Evolutionary conservation across 2,113 vertebrate species (phyloP).

Genomic region (Xyliphius kryptos): DNA sequence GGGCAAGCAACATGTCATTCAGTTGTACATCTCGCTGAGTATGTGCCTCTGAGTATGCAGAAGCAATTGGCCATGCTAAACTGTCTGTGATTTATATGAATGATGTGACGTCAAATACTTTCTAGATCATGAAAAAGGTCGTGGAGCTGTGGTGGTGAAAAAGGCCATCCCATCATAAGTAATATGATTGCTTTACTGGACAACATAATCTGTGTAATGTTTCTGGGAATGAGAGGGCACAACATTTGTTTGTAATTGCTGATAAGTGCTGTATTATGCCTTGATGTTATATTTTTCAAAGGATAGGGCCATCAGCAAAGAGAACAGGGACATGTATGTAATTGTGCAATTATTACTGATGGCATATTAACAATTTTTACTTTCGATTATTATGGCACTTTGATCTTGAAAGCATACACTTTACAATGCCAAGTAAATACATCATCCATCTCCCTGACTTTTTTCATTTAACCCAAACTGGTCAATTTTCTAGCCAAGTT

Average conservation of each 20-base stretch:
- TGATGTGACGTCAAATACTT: too few species aligned
- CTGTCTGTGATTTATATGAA: too few species aligned
- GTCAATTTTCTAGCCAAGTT: slow-evolving; percentile 23
- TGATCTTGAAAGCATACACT: slow-evolving; percentile 6
- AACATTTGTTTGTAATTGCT: not conserved
- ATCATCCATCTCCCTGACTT: slow-evolving; percentile 49
- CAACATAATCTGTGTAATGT: not conserved
- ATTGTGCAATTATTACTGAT: slow-evolving; percentile 17
- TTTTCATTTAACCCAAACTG: slow-evolving; percentile 45
- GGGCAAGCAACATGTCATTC: too few species aligned
- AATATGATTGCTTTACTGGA: not conserved
- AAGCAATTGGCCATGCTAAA: too few species aligned
- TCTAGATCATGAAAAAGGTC: too few species aligned
- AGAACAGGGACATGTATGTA: not conserved
- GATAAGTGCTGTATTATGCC: too few species aligned
- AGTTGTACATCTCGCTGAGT: too few species aligned
- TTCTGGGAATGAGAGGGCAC: not conserved
- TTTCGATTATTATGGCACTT: not conserved
- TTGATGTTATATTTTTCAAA: too few species aligned
- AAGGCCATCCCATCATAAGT: not conserved
- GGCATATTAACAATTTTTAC: slow-evolving; percentile 1
- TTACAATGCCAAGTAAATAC: slow-evolving; percentile 32
- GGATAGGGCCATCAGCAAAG: too few species aligned
- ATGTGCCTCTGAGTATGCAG: too few species aligned
- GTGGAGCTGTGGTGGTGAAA: not conserved